Evolutionary conservation across 2,113 vertebrate genomes (phyloP), one percentile per base, ranked within the genome.

Genomic region (Sisor rabdophorus): DNA sequence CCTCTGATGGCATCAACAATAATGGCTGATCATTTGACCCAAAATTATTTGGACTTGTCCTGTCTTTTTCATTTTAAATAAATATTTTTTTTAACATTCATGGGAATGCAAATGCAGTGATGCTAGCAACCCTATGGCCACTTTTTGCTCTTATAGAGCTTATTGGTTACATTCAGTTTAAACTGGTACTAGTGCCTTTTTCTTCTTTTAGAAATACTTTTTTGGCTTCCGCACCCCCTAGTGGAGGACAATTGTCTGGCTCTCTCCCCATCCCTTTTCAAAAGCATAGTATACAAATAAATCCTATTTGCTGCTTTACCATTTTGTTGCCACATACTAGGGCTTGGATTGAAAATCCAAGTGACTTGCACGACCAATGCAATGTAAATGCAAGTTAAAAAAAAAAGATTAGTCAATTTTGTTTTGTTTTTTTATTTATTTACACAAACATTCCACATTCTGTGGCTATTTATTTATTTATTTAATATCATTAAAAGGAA

Each of bases 401-500:
- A n/a, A n/a, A n/a, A n/a, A n/a, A n/a, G n/a, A n/a, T n/a, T n/a
- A n/a, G n/a, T n/a, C n/a, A n/a, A n/a, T n/a, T n/a, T n/a, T n/a
- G n/a, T n/a, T n/a, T n/a, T n/a, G n/a, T 87, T 93, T 88, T 93
- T 88, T 93, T 95, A 95, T 96, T 97, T 97, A 96, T 97, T 92
- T 93, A 90, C 93, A 87, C 58, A 84, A 91, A 92, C 90, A 93
- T 92, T 92, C 92, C 93, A 93, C 93, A 90, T 77, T 81, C 90
- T 88, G 93, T 94, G 94, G 92, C 87, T 98, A 98, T 98, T 98
- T 98, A 98, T 98, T 94, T 94, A 94, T 96, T 98, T 47, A 50
- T 82, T 80, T 82, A 77, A 77, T 80, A 82, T 60, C 68, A 79
- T 76, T 40, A 64, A 61, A 79, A 65, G 15, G 17, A 61, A 4